These are phyloP conservation scores for Archivesica marissinica DNA, from an alignment of 1,140 invertebrate species.

Conservation along the genomic window DNA sequence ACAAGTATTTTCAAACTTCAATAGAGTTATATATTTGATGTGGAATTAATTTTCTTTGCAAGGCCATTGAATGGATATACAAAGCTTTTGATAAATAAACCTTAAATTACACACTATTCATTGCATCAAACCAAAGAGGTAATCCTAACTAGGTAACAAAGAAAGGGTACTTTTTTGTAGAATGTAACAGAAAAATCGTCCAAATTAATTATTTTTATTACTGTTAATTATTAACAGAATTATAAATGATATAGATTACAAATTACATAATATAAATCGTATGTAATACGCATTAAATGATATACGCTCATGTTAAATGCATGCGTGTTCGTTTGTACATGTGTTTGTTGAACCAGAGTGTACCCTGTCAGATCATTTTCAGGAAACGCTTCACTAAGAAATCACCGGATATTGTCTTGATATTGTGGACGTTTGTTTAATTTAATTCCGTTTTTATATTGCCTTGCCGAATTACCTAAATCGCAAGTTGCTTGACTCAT, in stretches of 20 bases:
- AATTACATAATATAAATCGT: too few species aligned
- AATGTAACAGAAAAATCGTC: too few species aligned
- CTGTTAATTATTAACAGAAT: too few species aligned
- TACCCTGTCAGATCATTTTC: too few species aligned
- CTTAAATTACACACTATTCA: background rate
- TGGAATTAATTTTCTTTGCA: background rate
- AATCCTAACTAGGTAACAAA: too few species aligned
- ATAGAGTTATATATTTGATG: constrained; percentile 14
- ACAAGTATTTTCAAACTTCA: background rate
- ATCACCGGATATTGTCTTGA: constrained; percentile 10
- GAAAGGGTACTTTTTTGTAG: too few species aligned
- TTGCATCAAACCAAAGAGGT: too few species aligned
- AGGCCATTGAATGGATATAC: background rate
- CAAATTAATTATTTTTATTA: too few species aligned
- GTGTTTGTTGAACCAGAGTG: too few species aligned
- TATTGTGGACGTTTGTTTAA: background rate
- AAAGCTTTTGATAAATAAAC: background rate
- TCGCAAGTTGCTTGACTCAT: background rate
- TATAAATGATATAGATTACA: too few species aligned
- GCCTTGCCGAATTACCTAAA: constrained; percentile 13
- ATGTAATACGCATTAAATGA: background rate
- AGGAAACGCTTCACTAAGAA: background rate
- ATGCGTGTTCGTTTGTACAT: background rate
- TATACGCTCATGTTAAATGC: background rate
- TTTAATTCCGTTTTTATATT: constrained; percentile 16